These are phyloP conservation scores for Eilema caniola DNA, from an alignment of 2,888 invertebrate species.

Conservation along the genomic window DNA sequence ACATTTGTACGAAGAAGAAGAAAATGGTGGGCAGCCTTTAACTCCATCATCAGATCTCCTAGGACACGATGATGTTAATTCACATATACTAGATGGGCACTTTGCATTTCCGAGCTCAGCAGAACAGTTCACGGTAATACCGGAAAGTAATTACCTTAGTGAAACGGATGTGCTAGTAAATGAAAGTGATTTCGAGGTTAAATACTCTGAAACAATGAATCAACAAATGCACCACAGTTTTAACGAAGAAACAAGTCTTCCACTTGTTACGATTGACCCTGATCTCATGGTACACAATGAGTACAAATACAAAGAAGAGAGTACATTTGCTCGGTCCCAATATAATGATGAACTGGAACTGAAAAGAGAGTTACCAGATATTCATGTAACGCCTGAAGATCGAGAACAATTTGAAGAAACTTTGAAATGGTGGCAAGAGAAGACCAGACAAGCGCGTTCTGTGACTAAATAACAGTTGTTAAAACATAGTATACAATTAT, in stretches of 20 bases:
- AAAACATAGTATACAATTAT: conserved; percentile 33
- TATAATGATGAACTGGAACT: conserved; percentile 81
- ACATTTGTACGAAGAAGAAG: conserved; percentile 88
- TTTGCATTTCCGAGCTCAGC: conserved; percentile 83
- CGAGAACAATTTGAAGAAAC: conserved; percentile 83
- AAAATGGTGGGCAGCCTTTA: conserved; percentile 85
- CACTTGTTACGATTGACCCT: conserved; percentile 69
- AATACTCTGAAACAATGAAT: conserved; percentile 80
- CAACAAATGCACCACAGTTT: conserved; percentile 69
- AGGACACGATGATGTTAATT: conserved; percentile 82
- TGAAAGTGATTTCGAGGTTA: conserved; percentile 79
- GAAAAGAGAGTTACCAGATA: conserved; percentile 81
- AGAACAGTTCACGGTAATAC: conserved; percentile 85
- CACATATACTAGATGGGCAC: conserved; percentile 81
- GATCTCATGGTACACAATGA: conserved; percentile 68
- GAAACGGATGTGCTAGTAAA: conserved; percentile 76
- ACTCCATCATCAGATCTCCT: conserved; percentile 82
- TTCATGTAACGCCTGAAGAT: conserved; percentile 82
- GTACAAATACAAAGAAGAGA: conserved; percentile 75
- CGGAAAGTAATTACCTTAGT: conserved; percentile 76
- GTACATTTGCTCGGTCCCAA: conserved; percentile 71
- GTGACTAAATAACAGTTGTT: conserved; percentile 56
- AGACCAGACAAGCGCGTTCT: conserved; percentile 73
- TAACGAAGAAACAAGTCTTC: conserved; percentile 60
- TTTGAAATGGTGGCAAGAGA: conserved; percentile 85